Base-by-base conservation (phyloP, 2,113 vertebrate genomes). In the Promerops cafer region DNA sequence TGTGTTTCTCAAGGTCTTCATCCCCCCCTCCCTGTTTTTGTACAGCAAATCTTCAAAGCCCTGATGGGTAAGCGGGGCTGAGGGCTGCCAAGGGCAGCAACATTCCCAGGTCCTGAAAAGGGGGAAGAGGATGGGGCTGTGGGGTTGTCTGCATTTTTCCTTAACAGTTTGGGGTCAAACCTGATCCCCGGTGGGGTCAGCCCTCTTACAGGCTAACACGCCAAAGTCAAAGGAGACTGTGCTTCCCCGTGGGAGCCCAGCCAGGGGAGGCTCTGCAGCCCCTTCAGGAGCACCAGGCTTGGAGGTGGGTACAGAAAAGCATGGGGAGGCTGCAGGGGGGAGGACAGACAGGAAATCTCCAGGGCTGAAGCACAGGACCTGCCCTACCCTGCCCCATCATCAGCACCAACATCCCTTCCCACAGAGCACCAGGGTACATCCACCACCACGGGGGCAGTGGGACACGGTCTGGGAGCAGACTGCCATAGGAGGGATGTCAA, bases 101-200 rank as follows among this genome's bases (percentile, higher is more conserved):
- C 75, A 75, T 89, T 94, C 84, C 82, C 14, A 3, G 56, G 49
- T 87, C 90, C 74, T 60, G 70, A 4, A 19, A 54, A 89, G 68
- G 60, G 60, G 56, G 74, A 81, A 90, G 42, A 63, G 74, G 82
- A 63, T 4, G 16, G 57, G 39, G 49, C 56, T 75, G 12, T 22
- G 66, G 94, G 81, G 77, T 70, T 87, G 77, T 91, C 94, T 91
- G 83, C 93, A 87, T 94, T 97, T 96, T 94, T 93, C 77, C 81
- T 42, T 84, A 87, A 96, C 96, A 97, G 96, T 98, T 97, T 97
- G 94, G 94, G 97, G 97, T 98, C 98, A 98, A 94, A 80, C 60
- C 66, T 97, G 94, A 97, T 97, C 96, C 92, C 68, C 1, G 0
- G 53, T 39, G 56, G 86, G 96, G 97, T 97, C 97, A 98, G 85